A percentile compares a stretch with the other conserved stretches of the same genome.
phyloP scores from a whole-genome alignment of 1,140 invertebrate species.

The Drosophila pandora region DNA sequence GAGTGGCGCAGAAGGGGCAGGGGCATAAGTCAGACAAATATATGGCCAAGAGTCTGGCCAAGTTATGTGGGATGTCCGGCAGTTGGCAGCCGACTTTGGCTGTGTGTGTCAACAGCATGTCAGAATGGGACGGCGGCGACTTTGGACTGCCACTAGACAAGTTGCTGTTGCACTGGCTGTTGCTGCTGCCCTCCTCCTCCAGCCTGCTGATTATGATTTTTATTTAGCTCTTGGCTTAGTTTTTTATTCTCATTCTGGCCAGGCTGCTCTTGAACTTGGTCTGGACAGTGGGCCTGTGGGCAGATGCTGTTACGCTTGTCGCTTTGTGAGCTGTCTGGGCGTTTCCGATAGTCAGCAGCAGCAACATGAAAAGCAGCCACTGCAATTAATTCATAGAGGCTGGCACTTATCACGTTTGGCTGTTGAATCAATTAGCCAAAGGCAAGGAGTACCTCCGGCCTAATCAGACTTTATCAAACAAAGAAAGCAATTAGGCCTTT shows the following conservation, averaged over 20 bases:
- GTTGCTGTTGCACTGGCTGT: slow-evolving; percentile 38
- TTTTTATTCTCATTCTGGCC: slow-evolving; percentile 6
- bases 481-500: slow-evolving; percentile 33
- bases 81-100: slow-evolving; percentile 66
- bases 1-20: neutral
- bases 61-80: slow-evolving; percentile 68
- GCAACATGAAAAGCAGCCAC: slow-evolving; percentile 21
- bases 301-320: slow-evolving; percentile 81
- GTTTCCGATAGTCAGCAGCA: slow-evolving; percentile 65
- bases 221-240: slow-evolving; percentile 24
- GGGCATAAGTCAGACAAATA: slow-evolving; percentile 38
- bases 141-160: slow-evolving; percentile 56
- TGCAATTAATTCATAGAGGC: slow-evolving; percentile 80
- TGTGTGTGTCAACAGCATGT: slow-evolving; percentile 77
- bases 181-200: slow-evolving; percentile 25
- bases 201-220: slow-evolving; percentile 42
- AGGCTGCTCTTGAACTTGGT: slow-evolving; percentile 49
- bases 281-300: slow-evolving; percentile 62
- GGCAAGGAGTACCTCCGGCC: slow-evolving; percentile 45
- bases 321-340: slow-evolving; percentile 58
- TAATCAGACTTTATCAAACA: slow-evolving; percentile 32
- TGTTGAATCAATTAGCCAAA: slow-evolving; percentile 79
- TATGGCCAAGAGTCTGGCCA: slow-evolving; percentile 51
- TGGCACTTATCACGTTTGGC: slow-evolving; percentile 82
- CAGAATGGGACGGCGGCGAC: slow-evolving; percentile 53